Conservation (phyloP, 2,888 invertebrate species). For the Rhynchonema sp. region DNA sequence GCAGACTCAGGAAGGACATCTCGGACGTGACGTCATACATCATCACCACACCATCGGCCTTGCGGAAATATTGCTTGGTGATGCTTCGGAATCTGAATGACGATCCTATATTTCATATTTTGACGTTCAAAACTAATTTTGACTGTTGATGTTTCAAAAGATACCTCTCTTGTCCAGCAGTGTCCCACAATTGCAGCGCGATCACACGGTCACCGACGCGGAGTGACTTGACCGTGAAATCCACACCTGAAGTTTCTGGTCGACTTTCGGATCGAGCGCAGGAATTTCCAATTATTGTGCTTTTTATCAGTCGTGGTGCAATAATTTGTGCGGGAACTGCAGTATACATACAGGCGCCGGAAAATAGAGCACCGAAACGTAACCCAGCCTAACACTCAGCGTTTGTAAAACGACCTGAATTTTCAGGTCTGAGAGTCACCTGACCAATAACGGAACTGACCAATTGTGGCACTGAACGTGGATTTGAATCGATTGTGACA, state of each 20-base stretch:
- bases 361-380: too few species aligned
- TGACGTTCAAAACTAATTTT: too few species aligned
- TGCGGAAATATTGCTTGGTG: constrained; percentile 40
- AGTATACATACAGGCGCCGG: too few species aligned
- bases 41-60: constrained; percentile 39
- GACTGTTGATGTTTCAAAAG: too few species aligned
- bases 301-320: too few species aligned
- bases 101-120: too few species aligned
- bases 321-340: too few species aligned
- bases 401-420: too few species aligned
- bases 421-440: too few species aligned
- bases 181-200: constrained; percentile 28
- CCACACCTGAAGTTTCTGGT: constrained; percentile 34
- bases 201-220: constrained; percentile 28
- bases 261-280: too few species aligned
- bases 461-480: constrained; percentile 38
- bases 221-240: constrained; percentile 36
- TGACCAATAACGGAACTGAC: constrained; percentile 17
- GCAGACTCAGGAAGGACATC: constrained; percentile 34
- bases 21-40: constrained; percentile 40
- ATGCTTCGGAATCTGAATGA: constrained; percentile 38
- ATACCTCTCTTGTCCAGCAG: constrained; percentile 30
- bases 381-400: too few species aligned
- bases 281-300: too few species aligned
- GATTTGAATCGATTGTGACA: constrained; percentile 36